Conservation (phyloP, 2,888 invertebrate species). For the Cataglyphis livida region DNA sequence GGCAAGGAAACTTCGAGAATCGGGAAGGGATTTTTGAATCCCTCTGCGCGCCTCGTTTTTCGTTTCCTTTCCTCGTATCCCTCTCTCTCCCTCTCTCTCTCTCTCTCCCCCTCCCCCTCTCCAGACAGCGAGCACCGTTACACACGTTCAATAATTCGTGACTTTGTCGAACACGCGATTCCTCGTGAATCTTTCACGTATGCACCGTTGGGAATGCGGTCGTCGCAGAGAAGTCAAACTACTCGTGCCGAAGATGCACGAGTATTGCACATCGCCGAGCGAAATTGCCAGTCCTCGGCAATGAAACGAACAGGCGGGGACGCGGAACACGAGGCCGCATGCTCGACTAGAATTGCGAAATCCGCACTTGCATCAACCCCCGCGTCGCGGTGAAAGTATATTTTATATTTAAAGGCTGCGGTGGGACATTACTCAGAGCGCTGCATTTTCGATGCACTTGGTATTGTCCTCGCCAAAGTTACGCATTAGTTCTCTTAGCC, state of each 20-base stretch:
- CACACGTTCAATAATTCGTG: conserved; percentile 46
- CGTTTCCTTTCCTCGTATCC: not conserved
- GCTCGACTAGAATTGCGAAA: conserved; percentile 17
- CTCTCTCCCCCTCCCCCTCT: conserved; percentile 9
- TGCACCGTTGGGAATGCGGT: conserved; percentile 48
- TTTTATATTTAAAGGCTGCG: conserved; percentile 49
- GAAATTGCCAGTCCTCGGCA: conserved; percentile 44
- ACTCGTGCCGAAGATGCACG: conserved; percentile 46
- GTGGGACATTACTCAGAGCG: conserved; percentile 41
- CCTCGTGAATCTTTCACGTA: conserved; percentile 52
- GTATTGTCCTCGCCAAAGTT: conserved; percentile 1
- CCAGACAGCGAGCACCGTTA: conserved; percentile 9
- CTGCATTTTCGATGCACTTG: conserved; percentile 36
- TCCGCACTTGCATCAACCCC: not conserved
- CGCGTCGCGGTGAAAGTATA: conserved; percentile 6
- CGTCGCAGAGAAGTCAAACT: conserved; percentile 52
- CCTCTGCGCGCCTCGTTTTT: not conserved
- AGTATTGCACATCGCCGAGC: conserved; percentile 25
- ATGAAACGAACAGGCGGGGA: conserved; percentile 36
- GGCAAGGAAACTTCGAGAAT: not conserved
- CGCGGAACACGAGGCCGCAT: conserved; percentile 12
- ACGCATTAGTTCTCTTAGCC: not conserved
- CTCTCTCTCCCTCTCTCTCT: not conserved
- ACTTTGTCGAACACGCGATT: conserved; percentile 56
- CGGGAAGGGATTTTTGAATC: not conserved